Conservation (phyloP, 1,140 invertebrate species). For the Lamellibrachia luymesi region DNA sequence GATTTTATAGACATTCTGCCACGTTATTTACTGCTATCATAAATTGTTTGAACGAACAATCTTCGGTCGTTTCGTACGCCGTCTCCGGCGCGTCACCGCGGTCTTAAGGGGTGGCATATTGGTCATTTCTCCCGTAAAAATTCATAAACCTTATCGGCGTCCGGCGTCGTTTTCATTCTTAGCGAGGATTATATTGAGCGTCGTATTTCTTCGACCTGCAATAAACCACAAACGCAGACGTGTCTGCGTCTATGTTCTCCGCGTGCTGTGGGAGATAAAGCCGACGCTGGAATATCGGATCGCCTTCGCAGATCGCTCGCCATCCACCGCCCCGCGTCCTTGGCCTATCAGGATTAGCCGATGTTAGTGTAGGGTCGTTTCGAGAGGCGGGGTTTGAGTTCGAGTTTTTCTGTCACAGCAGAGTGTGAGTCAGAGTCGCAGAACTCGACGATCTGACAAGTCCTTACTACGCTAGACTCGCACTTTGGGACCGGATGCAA, state of each 20-base stretch:
- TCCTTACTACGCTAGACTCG: not conserved
- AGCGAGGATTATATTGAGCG: not conserved
- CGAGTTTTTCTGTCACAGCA: not conserved
- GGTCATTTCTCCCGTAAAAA: not conserved
- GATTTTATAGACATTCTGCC: not conserved
- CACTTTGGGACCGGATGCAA: not conserved
- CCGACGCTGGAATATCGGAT: not conserved
- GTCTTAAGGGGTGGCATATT: not conserved
- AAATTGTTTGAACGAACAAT: not conserved
- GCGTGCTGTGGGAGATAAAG: not conserved
- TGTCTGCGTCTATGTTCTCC: not conserved
- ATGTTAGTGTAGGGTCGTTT: not conserved
- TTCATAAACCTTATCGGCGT: not conserved
- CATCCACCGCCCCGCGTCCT: not conserved
- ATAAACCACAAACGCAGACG: not conserved
- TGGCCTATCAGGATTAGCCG: not conserved
- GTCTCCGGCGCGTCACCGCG: not conserved
- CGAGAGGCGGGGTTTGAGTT: not conserved
- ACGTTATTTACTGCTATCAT: not conserved
- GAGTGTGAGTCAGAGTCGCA: not conserved
- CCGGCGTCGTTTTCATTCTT: not conserved
- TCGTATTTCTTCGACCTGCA: not conserved
- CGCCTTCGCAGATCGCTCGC: not conserved
- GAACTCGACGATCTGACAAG: not conserved
- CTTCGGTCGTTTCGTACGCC: not conserved